Evolutionary conservation across 1,140 invertebrate genomes (phyloP).

Genomic region (Scylla paramamosain): DNA sequence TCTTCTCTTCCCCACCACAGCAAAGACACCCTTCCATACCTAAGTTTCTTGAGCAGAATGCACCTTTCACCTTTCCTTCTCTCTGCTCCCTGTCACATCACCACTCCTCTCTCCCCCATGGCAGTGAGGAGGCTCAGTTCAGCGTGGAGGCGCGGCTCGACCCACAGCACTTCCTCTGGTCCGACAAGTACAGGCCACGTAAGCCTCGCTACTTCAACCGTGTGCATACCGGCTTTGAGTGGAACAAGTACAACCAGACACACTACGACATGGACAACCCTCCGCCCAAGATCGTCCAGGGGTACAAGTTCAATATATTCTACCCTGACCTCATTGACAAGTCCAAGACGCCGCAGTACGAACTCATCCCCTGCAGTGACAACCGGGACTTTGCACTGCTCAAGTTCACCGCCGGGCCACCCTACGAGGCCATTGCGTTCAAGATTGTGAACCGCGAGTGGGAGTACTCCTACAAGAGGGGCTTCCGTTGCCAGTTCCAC

Average conservation of each 20-base stretch:
- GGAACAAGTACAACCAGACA: constrained; percentile 99
- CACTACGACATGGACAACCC: constrained; percentile 99
- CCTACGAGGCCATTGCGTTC: constrained; percentile 99
- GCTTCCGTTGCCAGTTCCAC: constrained; percentile 99
- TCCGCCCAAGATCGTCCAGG: constrained; percentile 99
- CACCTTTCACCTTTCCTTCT: neutral
- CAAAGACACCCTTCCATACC: no score
- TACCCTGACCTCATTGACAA: constrained; percentile 99
- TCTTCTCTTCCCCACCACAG: no score
- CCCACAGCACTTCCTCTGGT: constrained; percentile 95
- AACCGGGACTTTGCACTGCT: constrained; percentile 97
- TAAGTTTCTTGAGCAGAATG: no score
- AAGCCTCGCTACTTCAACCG: constrained; percentile 99
- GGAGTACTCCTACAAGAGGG: constrained; percentile 99
- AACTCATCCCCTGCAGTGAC: constrained; percentile 92
- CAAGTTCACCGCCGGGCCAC: constrained; percentile 96
- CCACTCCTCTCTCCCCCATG: neutral
- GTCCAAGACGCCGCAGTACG: constrained; percentile 95
- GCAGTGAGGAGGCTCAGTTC: constrained; percentile 92
- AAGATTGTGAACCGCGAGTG: constrained; percentile 99
- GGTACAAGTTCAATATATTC: constrained; percentile 99
- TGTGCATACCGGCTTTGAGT: constrained; percentile 95
- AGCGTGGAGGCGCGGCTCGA: constrained; percentile 93
- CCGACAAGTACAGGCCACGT: constrained; percentile 97
- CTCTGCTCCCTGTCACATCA: neutral